These are phyloP conservation scores for Bovichtus diacanthus DNA, from an alignment of 2,797 vertebrate genomes.

Conservation along the genomic window DNA sequence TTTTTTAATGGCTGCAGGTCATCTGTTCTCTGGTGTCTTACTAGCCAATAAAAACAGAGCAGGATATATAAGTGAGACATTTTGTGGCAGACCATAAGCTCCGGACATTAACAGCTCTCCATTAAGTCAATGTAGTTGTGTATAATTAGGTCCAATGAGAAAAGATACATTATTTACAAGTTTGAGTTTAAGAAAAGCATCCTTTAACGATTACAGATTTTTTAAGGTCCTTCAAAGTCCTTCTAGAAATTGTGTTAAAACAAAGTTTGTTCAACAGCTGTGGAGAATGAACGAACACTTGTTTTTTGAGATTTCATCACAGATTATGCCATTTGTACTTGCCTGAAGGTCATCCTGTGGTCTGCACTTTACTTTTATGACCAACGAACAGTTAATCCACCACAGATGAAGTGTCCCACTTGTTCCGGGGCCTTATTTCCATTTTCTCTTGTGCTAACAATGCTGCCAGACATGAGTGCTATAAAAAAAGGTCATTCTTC, in stretches of 20 bases:
- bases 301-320: conserved; percentile 60
- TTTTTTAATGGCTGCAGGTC: conserved; percentile 13
- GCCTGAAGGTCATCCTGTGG: conserved; percentile 65
- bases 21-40: conserved; percentile 58
- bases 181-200: conserved; percentile 26
- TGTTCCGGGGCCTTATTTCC: conserved; percentile 29
- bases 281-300: conserved; percentile 68
- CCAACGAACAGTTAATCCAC: conserved; percentile 69
- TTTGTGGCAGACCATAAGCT: conserved; percentile 43
- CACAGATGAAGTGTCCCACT: conserved; percentile 68
- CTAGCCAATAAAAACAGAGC: conserved; percentile 41
- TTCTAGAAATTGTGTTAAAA: conserved; percentile 18
- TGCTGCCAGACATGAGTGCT: conserved; percentile 31
- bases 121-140: conserved; percentile 25
- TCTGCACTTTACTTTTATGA: conserved; percentile 66
- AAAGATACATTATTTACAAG: conserved; percentile 9
- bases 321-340: conserved; percentile 66
- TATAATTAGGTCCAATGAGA: conserved; percentile 21
- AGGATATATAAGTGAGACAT: conserved; percentile 42
- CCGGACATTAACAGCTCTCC: conserved; percentile 6
- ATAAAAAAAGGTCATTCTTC: conserved; percentile 22
- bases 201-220: conserved; percentile 6
- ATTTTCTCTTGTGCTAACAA: conserved; percentile 34
- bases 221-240: conserved; percentile 31
- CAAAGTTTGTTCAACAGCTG: conserved; percentile 53